These are phyloP conservation scores for Perognathus longimembris DNA, from an alignment of 2,113 vertebrate genomes.

Conservation along the genomic window DNA sequence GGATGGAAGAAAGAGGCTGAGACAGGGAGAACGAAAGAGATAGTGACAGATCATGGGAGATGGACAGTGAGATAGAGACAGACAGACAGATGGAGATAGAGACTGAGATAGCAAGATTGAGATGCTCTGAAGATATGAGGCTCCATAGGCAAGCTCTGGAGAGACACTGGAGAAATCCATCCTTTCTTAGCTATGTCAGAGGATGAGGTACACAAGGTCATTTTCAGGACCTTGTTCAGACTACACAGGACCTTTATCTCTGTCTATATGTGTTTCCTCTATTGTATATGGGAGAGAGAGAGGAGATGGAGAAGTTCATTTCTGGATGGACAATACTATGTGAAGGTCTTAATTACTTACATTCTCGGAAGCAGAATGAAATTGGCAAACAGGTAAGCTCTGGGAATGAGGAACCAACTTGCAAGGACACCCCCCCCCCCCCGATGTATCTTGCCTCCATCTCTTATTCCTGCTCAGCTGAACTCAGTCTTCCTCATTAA, in stretches of 20 bases:
- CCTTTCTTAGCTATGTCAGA: neutral
- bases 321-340: neutral
- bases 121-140: neutral
- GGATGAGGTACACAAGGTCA: neutral
- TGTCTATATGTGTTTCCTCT: neutral
- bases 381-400: neutral
- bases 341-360: neutral
- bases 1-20: too few relatives aligned
- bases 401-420: neutral
- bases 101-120: neutral
- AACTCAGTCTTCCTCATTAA: neutral
- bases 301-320: neutral
- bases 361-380: neutral
- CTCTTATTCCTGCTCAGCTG: neutral
- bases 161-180: neutral
- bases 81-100: too few relatives aligned
- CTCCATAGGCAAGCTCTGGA: neutral
- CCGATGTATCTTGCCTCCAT: neutral
- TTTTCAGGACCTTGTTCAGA: neutral
- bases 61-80: too few relatives aligned
- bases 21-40: too few relatives aligned
- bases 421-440: neutral
- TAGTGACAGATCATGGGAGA: too few relatives aligned
- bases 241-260: neutral
- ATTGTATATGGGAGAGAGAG: neutral